Evolutionary conservation across 2,797 vertebrate genomes (phyloP).

Genomic region (Sebastes nivosus): DNA sequence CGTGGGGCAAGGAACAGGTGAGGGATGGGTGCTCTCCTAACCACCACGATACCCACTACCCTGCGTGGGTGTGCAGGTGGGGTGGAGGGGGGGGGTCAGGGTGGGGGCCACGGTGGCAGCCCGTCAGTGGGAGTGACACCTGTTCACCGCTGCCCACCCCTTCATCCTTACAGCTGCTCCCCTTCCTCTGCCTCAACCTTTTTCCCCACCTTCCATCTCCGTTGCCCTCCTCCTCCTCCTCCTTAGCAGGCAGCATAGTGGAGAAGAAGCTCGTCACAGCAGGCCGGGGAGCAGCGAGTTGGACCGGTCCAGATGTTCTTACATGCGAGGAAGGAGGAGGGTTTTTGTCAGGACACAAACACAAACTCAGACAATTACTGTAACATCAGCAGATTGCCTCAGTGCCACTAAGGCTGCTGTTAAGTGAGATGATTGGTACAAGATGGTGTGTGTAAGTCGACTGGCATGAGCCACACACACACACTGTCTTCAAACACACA

Average conservation of each 20-base stretch:
- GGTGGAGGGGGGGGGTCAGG: constrained; percentile 11
- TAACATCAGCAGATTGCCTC: constrained; percentile 85
- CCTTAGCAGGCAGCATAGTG: neutral
- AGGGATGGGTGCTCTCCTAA: constrained; percentile 51
- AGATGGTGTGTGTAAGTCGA: constrained; percentile 49
- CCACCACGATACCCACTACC: constrained; percentile 21
- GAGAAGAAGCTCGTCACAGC: constrained; percentile 49
- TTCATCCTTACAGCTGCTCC: constrained; percentile 69
- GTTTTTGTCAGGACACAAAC: constrained; percentile 66
- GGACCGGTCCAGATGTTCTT: constrained; percentile 73
- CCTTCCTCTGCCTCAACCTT: constrained; percentile 48
- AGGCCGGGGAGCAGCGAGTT: constrained; percentile 42
- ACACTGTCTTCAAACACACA: constrained; percentile 15
- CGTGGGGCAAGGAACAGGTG: constrained; percentile 50
- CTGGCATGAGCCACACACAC: constrained; percentile 19
- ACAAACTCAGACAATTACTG: constrained; percentile 60
- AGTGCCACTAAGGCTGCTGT: constrained; percentile 69
- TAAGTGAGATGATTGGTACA: constrained; percentile 61
- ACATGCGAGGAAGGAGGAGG: constrained; percentile 41
- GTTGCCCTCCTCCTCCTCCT: constrained; percentile 9
- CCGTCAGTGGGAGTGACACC: constrained; percentile 80
- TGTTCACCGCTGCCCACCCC: constrained; percentile 65
- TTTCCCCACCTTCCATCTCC: constrained; percentile 16
- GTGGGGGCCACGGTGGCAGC: constrained; percentile 37
- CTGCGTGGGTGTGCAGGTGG: constrained; percentile 63